Base-by-base conservation (phyloP, 2,113 vertebrate species). In the Trichomycterus rosablanca region DNA sequence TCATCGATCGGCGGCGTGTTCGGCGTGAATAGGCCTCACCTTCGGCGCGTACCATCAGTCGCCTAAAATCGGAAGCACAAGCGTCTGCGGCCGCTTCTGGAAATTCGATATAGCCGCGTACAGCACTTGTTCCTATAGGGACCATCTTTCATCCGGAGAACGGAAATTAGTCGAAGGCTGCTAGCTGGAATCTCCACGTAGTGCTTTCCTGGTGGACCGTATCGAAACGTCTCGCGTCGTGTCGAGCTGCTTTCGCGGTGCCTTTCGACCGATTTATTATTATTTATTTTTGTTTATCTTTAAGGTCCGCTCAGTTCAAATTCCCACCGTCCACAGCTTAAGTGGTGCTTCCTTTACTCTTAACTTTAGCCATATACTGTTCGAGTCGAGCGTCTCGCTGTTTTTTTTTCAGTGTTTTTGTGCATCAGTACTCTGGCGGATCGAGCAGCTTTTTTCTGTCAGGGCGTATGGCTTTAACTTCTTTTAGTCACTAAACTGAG, bases 211-310 rank as follows among this genome's bases (percentile, higher is more conserved):
- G 11, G 22, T 43, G 20, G 49, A 59, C 19, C 23, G 22, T 52
- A 51, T 60, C 45, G 2, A 35, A 59, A 37, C 40, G 43, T 63
- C 50, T 55, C 20, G 23, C 20, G 34, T 71, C 53, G 43, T 20
- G 35, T 61, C 48, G 63, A 71, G 45, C 52, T 72, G 59, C 70
- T 72, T 63, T 67, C n/a, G 66, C 64, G 49, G 70, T 67, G 70
- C 70, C 70, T 14, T 23, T 57, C 49, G 5, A n/a, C n/a, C n/a
- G n/a, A n/a, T n/a, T n/a, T n/a, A n/a, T 32, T 43, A 51, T 48
- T 14, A 53, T 18, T 39, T 39, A 0, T n/a, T 9, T 32, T 52
- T 35, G 43, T 30, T 19, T 20, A 19, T 57, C 7, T 34, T 8
- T 7, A 58, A 6, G 39, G 23, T 50, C 62, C 42, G 5, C 8